A percentile compares a stretch with the other conserved stretches of the same genome.
Conservation (phyloP, 2,797 vertebrate genomes). For the Aldrovandia affinis region DNA sequence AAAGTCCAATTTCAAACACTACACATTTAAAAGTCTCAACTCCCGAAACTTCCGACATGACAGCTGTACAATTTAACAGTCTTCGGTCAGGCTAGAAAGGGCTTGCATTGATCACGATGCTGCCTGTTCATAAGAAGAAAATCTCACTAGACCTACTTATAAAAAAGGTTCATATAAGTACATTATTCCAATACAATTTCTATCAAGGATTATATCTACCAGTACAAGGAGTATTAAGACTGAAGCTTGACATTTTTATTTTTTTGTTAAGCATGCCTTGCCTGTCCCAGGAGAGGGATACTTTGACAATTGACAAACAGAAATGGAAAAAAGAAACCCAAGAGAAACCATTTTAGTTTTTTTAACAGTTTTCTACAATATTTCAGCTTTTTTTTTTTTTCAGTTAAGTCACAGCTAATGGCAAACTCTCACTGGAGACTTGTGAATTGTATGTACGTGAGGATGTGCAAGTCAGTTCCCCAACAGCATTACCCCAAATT, state of each 20-base stretch:
- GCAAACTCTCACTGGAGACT: slow-evolving; percentile 6
- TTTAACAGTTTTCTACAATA: background rate
- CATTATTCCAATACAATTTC: slow-evolving; percentile 30
- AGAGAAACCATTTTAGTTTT: background rate
- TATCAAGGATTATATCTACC: slow-evolving; percentile 37
- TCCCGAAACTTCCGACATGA: slow-evolving; percentile 38
- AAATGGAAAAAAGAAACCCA: slow-evolving; percentile 13
- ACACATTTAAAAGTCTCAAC: slow-evolving; percentile 39
- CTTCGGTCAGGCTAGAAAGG: slow-evolving; percentile 61
- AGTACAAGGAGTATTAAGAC: slow-evolving; percentile 40
- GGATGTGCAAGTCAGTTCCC: slow-evolving; percentile 16
- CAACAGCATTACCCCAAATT: background rate
- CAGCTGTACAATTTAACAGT: slow-evolving; percentile 58
- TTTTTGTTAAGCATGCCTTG: slow-evolving; percentile 30
- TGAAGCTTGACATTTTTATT: slow-evolving; percentile 22
- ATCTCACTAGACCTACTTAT: slow-evolving; percentile 41
- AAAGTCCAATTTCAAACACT: slow-evolving; percentile 47
- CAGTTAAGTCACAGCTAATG: background rate
- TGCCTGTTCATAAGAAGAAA: slow-evolving; percentile 47
- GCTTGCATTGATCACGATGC: slow-evolving; percentile 48
- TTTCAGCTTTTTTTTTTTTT: background rate
- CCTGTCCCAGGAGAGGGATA: slow-evolving; percentile 24
- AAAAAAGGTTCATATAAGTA: slow-evolving; percentile 39
- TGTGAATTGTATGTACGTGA: slow-evolving; percentile 26
- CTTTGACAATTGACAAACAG: slow-evolving; percentile 11